phyloP scores from a whole-genome alignment of 2,888 invertebrate genomes.

The Torymus aiolomorphi region DNA sequence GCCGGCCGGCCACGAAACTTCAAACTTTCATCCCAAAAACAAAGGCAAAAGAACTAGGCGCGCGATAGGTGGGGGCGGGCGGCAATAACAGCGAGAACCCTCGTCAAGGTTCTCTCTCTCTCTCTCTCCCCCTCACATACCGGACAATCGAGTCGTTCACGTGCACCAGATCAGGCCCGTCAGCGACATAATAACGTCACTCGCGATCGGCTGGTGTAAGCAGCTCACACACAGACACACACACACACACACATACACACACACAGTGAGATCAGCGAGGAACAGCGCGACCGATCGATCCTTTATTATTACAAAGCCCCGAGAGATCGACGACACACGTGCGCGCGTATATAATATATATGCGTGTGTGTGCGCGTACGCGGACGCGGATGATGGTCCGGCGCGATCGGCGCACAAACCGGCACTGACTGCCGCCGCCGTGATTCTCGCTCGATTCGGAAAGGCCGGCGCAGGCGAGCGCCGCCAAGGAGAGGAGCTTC shows the following conservation, averaged over 20 bases:
- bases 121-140: background rate
- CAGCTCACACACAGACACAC: background rate
- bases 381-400: slow-evolving; percentile 54
- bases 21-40: no score
- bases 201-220: background rate
- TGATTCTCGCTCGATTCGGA: slow-evolving; percentile 23
- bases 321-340: no score
- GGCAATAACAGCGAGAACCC: background rate
- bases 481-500: slow-evolving; percentile 12
- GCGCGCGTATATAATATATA: no score
- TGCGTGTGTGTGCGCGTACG: slow-evolving; percentile 32
- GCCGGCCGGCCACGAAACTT: no score
- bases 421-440: slow-evolving; percentile 58
- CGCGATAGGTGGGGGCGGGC: no score
- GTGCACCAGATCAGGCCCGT: slow-evolving; percentile 14
- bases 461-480: slow-evolving; percentile 14
- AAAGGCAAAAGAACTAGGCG: no score
- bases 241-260: background rate
- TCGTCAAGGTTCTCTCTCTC: background rate
- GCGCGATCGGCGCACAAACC: slow-evolving; percentile 63
- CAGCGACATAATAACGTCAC: slow-evolving; percentile 16
- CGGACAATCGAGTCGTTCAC: slow-evolving; percentile 40
- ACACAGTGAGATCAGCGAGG: background rate
- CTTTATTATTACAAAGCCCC: no score
- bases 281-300: no score